Base-by-base conservation (phyloP, 1,140 invertebrate genomes). In the Teleopsis dalmanni region DNA sequence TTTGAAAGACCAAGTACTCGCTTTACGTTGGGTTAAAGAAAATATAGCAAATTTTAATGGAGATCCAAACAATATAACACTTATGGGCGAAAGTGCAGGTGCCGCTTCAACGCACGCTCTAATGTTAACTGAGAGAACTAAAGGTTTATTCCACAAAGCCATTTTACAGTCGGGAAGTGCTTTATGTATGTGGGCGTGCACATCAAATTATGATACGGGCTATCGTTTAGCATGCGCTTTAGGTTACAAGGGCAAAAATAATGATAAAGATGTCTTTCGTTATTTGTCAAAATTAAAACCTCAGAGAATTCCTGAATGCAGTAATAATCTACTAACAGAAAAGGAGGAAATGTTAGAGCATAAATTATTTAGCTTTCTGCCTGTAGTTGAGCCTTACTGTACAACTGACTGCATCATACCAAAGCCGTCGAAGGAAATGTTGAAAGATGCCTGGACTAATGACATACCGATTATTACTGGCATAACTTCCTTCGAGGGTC, bases 141-240 rank as follows among this genome's bases (percentile, higher is more conserved):
- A 70, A 43, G 72, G 71, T 23, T 56, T 77, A 11, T 63, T 77
- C 33, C 68, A 76, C 9, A 74, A 69, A 59, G 74, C 68, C 14
- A 74, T 77, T n/a, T 37, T 74, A 36, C 73, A 75, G 53, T 77
- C 76, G 53, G 75, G 76, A 5, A 70, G 65, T 10, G 65, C 71
- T 14, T 54, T 74, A 7, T 63, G 73, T 21, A 72, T 72, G 9
- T 78, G 76, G 75, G 73, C 74, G 3, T 44, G 53, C 2, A 60
- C 57, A 13, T 21, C 44, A 1, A 26, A 54, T 5, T 31, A 48
- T 6, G 50, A 58, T 27, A 37, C 59, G 21, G 38, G 59, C 1
- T 40, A 51, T 8, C 57, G 61, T 4, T 41, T 65, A 8, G 63
- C 63, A 0, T 31, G 33, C 4, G 18, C 44, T 16, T 26, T 66